These are phyloP conservation scores for Drosophila biarmipes DNA, from an alignment of 1,140 invertebrate genomes.

Conservation along the genomic window DNA sequence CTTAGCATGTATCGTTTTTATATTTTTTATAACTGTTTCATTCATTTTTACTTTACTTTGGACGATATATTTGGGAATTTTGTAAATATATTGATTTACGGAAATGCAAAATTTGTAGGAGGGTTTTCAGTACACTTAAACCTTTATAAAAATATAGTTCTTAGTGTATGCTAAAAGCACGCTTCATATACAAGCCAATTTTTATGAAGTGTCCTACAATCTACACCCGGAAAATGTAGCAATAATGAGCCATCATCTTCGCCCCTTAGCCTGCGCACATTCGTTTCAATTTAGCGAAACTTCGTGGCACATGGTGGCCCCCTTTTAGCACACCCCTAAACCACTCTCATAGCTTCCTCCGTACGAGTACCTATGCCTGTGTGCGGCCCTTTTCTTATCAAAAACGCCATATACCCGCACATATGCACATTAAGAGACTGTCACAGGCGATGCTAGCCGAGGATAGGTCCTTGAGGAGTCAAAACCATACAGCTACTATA, in stretches of 20 bases:
- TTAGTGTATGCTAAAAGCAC: not conserved
- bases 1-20: too few relatives aligned
- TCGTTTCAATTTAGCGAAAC: conserved; percentile 43
- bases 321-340: conserved; percentile 19
- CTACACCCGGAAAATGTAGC: conserved; percentile 12
- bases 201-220: not conserved
- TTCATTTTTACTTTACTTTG: too few relatives aligned
- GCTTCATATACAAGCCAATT: not conserved
- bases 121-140: too few relatives aligned
- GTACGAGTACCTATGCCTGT: not conserved
- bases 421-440: conserved; percentile 54
- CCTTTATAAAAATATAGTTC: not conserved
- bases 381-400: conserved; percentile 23
- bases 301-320: conserved; percentile 9
- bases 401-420: conserved; percentile 31
- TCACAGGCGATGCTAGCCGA: conserved; percentile 31
- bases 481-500: conserved; percentile 52
- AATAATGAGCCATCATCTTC: conserved; percentile 26
- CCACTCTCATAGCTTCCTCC: conserved; percentile 22
- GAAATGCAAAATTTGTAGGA: not conserved
- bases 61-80: not conserved
- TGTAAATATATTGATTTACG: not conserved
- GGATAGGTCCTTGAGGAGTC: conserved; percentile 52
- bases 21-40: too few relatives aligned
- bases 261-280: conserved; percentile 17